Evolutionary conservation across 1,140 invertebrate species (phyloP).

Genomic region (Cephus cinctus): DNA sequence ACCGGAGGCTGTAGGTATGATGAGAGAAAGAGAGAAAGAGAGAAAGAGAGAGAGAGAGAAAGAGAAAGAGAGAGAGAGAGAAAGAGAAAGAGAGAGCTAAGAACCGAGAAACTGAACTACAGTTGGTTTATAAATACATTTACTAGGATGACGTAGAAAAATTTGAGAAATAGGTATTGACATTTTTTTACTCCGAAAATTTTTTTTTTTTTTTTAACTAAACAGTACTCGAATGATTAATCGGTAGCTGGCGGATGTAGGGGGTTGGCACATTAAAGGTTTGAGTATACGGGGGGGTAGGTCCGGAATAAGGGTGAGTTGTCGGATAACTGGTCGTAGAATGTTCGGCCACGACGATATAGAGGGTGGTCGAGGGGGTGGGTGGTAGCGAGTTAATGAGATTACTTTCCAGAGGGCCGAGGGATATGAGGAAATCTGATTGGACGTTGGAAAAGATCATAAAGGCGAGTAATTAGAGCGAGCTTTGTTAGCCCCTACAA

Average conservation of each 20-base stretch:
- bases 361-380: constrained; percentile 14
- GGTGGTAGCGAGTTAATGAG: constrained; percentile 42
- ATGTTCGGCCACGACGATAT: constrained; percentile 16
- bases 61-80: background rate
- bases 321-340: constrained; percentile 1
- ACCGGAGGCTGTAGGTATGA: no score
- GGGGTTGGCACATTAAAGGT: no score
- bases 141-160: no score
- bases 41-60: background rate
- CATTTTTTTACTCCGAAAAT: no score
- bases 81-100: background rate
- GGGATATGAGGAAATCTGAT: constrained; percentile 48
- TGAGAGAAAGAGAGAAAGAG: no score
- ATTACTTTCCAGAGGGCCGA: constrained; percentile 39
- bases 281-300: no score
- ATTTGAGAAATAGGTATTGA: no score
- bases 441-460: constrained; percentile 49
- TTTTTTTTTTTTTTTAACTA: no score
- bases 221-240: no score
- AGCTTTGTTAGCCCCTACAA: constrained; percentile 42
- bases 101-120: no score
- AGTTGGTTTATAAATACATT: no score
- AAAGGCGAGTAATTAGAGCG: constrained; percentile 48
- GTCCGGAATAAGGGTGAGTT: background rate
- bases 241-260: no score